phyloP scores from a whole-genome alignment of 2,113 vertebrate species.

The Morone saxatilis region DNA sequence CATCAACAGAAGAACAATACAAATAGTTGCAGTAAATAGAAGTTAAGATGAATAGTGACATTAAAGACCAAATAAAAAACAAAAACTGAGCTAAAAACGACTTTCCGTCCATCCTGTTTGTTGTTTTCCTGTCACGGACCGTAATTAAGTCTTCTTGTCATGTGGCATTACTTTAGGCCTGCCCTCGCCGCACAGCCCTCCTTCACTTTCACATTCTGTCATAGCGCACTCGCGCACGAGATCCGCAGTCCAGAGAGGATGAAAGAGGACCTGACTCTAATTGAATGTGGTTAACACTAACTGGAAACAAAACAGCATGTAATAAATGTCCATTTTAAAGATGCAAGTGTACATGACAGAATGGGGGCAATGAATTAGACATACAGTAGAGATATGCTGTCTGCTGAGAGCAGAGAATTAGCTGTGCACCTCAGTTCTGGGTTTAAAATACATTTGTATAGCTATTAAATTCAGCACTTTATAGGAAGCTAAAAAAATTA shows the following conservation, averaged over 20 bases:
- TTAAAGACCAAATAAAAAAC: slow-evolving; percentile 9
- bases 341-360: slow-evolving; percentile 65
- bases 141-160: slow-evolving; percentile 52
- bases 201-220: slow-evolving; percentile 54
- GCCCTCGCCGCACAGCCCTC: slow-evolving; percentile 5
- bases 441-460: slow-evolving; percentile 38
- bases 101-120: slow-evolving; percentile 1
- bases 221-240: background rate
- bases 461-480: slow-evolving; percentile 30
- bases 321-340: slow-evolving; percentile 74
- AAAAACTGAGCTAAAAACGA: background rate
- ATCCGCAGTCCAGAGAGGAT: slow-evolving; percentile 49
- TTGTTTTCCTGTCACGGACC: slow-evolving; percentile 29
- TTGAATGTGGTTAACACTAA: slow-evolving; percentile 78
- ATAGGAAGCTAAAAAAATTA: background rate
- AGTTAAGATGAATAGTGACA: slow-evolving; percentile 24
- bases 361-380: slow-evolving; percentile 76
- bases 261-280: slow-evolving; percentile 71
- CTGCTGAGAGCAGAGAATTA: slow-evolving; percentile 34
- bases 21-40: slow-evolving; percentile 6
- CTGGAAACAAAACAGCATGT: slow-evolving; percentile 78
- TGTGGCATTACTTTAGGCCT: slow-evolving; percentile 23
- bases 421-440: slow-evolving; percentile 11
- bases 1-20: slow-evolving; percentile 29
- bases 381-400: slow-evolving; percentile 47